These are phyloP conservation scores for Anseranas semipalmata DNA, from an alignment of 2,113 vertebrate species.

Conservation along the genomic window DNA sequence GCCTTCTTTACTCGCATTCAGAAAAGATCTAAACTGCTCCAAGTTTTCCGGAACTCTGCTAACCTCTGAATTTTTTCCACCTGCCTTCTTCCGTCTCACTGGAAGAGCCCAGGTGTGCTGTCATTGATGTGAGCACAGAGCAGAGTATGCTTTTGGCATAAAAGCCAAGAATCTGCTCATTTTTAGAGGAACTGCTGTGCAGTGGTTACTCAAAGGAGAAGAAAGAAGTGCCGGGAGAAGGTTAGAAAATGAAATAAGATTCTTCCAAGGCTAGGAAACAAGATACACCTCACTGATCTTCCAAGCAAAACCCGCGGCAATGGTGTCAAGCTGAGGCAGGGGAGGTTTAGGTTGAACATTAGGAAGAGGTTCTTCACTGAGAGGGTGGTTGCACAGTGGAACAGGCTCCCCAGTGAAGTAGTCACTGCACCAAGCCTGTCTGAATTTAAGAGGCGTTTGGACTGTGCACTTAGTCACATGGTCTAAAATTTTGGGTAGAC, in stretches of 20 bases:
- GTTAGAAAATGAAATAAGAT: not conserved
- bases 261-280: not conserved
- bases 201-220: not conserved
- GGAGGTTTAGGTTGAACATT: no score
- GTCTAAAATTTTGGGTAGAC: no score
- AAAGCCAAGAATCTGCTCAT: not conserved
- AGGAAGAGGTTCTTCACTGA: no score
- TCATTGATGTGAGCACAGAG: rapidly evolving
- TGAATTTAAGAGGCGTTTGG: no score
- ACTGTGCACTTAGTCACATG: no score
- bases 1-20: not conserved
- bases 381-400: no score
- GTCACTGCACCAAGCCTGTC: no score
- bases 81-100: not conserved
- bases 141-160: not conserved
- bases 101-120: not conserved
- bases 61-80: not conserved
- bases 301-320: not conserved
- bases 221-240: not conserved
- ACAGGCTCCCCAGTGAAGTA: no score
- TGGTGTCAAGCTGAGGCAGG: no score
- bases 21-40: not conserved
- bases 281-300: not conserved
- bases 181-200: not conserved
- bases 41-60: not conserved